Base-by-base conservation (phyloP, 2,888 invertebrate species). In the Acleris holmiana region DNA sequence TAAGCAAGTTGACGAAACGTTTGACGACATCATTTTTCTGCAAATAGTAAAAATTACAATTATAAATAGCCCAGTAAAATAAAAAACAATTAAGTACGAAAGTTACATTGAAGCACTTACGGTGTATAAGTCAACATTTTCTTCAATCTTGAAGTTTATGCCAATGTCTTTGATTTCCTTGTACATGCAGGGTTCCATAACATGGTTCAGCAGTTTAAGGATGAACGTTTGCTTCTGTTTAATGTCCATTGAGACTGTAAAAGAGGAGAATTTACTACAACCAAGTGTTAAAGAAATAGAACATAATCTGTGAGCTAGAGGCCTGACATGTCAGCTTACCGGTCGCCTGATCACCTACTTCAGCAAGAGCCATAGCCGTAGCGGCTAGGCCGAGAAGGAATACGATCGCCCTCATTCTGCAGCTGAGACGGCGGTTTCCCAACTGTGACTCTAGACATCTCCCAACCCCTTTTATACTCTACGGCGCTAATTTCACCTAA, bases 21-120 rank as follows among this genome's bases (percentile, higher is more conserved):
- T 94, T 93, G 4, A 95, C 94, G 48, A 90, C 90, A 73, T 95
- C 93, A 10, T 84, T 82, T 78, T 93, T 93, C 94, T 94, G 84
- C 2, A 29, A 29, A 8, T 8, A 29, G 29, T 82, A 84, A 74
- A 44, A 18, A 61, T 19, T n/a, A 6, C 0, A 35, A 15, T 5
- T 18, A 35, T 15, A 3, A 6, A 18, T 19, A 18, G 18, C 7
- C 6, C 2, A 6, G 25, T 6, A 17, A 41, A 15, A 46, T 49
- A 15, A 2, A 6, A n/a, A 44, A 29, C 25, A 8, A 17, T 57
- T 64, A 29, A 61, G 29, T 65, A 18, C n/a, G 35, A 13, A 13
- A 21, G 21, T 25, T 8, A 29, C 29, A 48, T 40, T 53, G 21
- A 13, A 10, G 35, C 46, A 77, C 83, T 81, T 73, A 90, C 90